Evolutionary conservation across 2,888 invertebrate species (phyloP).

Genomic region (Drepanosiphum platanoidis): DNA sequence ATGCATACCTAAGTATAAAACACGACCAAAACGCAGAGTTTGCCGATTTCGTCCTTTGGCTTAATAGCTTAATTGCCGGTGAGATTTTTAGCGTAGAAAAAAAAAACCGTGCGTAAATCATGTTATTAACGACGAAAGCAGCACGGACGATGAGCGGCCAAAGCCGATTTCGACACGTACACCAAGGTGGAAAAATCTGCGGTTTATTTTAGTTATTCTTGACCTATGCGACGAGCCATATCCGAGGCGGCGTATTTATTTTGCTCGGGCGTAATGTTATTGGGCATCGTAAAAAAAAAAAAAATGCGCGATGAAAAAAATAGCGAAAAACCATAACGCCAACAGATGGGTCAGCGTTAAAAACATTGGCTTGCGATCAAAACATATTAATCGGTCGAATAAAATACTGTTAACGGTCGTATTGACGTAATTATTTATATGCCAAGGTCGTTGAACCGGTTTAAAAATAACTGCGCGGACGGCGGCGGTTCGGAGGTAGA

Average conservation of each 20-base stretch:
- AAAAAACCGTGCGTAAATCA: neutral
- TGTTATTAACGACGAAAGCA: neutral
- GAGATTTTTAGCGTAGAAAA: neutral
- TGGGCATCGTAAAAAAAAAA: constrained; percentile 4
- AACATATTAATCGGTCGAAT: constrained; percentile 11
- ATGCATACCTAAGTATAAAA: too few relatives aligned
- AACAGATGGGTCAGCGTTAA: neutral
- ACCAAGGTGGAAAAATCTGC: neutral
- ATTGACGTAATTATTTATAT: constrained; percentile 17
- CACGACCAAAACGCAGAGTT: neutral
- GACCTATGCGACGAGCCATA: neutral
- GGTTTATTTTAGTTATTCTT: constrained; percentile 8
- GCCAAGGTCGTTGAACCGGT: constrained; percentile 52
- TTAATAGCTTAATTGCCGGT: constrained; percentile 4
- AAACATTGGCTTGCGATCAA: constrained; percentile 33
- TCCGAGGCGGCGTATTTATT: neutral
- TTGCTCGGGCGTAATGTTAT: neutral
- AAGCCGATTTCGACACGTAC: neutral
- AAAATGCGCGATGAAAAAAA: too few relatives aligned
- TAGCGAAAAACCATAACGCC: neutral
- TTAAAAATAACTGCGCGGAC: constrained; percentile 10
- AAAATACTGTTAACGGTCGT: constrained; percentile 22
- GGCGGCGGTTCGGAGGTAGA: neutral
- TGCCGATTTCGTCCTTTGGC: neutral
- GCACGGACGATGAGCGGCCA: neutral